A percentile compares a stretch with the other conserved stretches of the same genome.
phyloP scores from a whole-genome alignment of 2,888 invertebrate genomes.

The Ectemnius lituratus region DNA sequence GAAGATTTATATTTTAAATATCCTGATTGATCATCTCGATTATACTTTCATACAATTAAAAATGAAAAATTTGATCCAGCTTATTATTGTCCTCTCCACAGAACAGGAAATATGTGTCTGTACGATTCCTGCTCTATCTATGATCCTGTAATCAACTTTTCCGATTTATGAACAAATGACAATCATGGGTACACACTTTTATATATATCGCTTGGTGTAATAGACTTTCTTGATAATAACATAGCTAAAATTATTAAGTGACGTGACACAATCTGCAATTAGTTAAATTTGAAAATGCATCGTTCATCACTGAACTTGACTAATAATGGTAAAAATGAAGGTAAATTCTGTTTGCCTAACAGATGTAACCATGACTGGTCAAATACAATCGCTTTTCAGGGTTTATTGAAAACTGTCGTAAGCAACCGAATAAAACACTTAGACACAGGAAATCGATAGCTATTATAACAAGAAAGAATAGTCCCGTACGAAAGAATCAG shows the following conservation, averaged over 20 bases:
- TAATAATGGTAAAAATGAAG: conserved; percentile 34
- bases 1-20: conserved; percentile 49
- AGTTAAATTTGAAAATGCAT: conserved; percentile 36
- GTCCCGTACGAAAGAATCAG: conserved; percentile 2
- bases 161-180: conserved; percentile 35
- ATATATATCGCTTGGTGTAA: conserved; percentile 18
- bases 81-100: neutral
- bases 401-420: conserved; percentile 24
- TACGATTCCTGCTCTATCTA: neutral
- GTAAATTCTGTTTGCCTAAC: neutral
- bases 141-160: neutral
- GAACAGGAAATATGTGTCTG: neutral
- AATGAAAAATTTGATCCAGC: conserved; percentile 14
- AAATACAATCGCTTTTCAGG: conserved; percentile 26
- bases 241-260: conserved; percentile 10
- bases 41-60: conserved; percentile 48
- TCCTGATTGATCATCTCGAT: conserved; percentile 24
- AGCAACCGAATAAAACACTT: conserved; percentile 15
- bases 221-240: conserved; percentile 3
- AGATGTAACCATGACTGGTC: conserved; percentile 14
- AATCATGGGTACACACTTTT: conserved; percentile 16
- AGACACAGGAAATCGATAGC: conserved; percentile 25
- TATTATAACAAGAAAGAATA: conserved; percentile 22
- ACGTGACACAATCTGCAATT: conserved; percentile 21
- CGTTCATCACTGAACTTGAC: conserved; percentile 23